Evolutionary conservation across 2,797 vertebrate species (phyloP).

Genomic region (Enoplosus armatus): DNA sequence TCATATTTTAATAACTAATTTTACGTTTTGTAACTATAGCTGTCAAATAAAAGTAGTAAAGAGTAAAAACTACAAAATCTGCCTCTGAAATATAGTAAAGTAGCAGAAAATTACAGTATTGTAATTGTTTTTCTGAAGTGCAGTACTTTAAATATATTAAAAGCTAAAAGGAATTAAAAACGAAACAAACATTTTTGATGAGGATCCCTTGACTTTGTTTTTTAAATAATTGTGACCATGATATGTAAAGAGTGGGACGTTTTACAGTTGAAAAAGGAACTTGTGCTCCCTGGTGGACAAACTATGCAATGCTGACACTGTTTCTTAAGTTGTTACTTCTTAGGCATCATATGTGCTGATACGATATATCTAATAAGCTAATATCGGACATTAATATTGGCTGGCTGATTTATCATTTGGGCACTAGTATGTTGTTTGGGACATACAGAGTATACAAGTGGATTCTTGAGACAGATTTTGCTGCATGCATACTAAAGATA

Average conservation of each 20-base stretch:
- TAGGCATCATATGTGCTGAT: too few relatives aligned
- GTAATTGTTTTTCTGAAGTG: too few relatives aligned
- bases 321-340: not conserved
- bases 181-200: not conserved
- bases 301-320: not conserved
- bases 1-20: not conserved
- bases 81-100: not conserved
- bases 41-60: not conserved
- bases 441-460: not conserved
- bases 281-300: slow-evolving; percentile 5
- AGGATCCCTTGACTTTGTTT: not conserved
- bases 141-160: too few relatives aligned
- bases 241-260: not conserved
- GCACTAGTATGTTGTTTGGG: not conserved
- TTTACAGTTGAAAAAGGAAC: not conserved
- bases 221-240: not conserved
- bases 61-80: not conserved
- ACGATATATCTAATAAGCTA: not conserved
- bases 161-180: not conserved
- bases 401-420: not conserved
- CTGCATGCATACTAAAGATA: not conserved
- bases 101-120: too few relatives aligned
- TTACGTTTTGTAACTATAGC: not conserved
- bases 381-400: too few relatives aligned
- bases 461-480: not conserved